Evolutionary conservation across 2,797 vertebrate genomes (phyloP), one percentile per base, ranked within the genome.

Genomic region (Botia almorhae): DNA sequence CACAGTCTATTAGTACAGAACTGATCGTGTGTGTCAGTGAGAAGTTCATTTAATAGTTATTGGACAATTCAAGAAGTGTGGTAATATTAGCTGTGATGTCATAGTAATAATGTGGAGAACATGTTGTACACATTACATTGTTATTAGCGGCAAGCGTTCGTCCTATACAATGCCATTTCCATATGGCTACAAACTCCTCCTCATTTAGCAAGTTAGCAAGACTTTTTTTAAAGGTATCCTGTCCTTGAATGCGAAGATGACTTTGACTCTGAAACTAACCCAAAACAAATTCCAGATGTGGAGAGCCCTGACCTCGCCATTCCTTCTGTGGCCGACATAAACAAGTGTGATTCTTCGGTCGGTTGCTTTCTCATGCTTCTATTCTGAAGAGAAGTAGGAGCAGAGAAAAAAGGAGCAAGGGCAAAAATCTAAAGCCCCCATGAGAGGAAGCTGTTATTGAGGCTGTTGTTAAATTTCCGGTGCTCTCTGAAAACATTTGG

Each of bases 281-380:
- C 65, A 76, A 84, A 60, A 78, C 69, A 83, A 80, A 78, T 75
- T 80, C 82, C 85, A 86, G 85, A 82, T 86, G 85, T 74, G 43
- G 58, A 74, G 55, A 71, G 75, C 72, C 33, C 61, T 70, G 72
- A 81, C 73, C 82, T 75, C 61, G 60, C 39, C 68, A 74, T 82
- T 73, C 80, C 74, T 78, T 63, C 50, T n/a, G 69, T 69, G 70
- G 61, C 81, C 78, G 76, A 39, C 55, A 26, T 78, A 82, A 82
- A 81, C 71, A 78, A 73, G 80, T 61, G 48, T 76, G 67, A 78
- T 84, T 83, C 68, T 70, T 55, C 61, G 69, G 36, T 69, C 55
- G 48, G 58, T 64, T 29, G 61, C 61, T 74, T 82, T 86, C 83
- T 84, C 85, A 86, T 79, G 85, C 74, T 60, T 65, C 76, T n/a